Conservation (phyloP, 2,113 vertebrate species). For the Morone saxatilis region DNA sequence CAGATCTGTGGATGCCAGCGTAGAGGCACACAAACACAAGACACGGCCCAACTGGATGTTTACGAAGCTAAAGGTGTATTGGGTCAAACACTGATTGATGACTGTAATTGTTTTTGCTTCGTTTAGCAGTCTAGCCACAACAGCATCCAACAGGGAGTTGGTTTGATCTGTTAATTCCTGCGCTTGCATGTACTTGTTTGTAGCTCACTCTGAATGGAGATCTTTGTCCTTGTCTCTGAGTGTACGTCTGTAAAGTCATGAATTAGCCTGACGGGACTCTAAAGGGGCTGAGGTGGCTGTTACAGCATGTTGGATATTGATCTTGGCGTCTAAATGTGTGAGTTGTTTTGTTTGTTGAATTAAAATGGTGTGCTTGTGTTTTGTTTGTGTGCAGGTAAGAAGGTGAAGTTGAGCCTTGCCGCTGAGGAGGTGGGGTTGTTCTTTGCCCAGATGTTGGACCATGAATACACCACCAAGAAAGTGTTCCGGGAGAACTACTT, state of each 20-base stretch:
- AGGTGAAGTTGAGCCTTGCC: conserved; percentile 78
- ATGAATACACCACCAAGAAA: conserved; percentile 86
- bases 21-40: neutral
- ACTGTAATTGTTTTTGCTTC: conserved; percentile 57
- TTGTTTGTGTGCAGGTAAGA: conserved; percentile 72
- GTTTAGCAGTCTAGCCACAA: conserved; percentile 28
- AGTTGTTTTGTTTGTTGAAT: neutral
- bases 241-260: neutral
- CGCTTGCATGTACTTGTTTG: conserved; percentile 35
- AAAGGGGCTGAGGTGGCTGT: conserved; percentile 1
- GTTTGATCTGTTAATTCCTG: conserved; percentile 54
- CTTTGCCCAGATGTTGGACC: conserved; percentile 87
- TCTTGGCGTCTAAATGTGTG: neutral
- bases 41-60: neutral
- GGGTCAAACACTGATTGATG: conserved; percentile 62
- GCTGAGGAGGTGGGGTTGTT: conserved; percentile 85
- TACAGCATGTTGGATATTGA: conserved; percentile 2
- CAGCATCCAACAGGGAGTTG: conserved; percentile 4
- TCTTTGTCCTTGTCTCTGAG: conserved; percentile 52
- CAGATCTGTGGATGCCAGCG: neutral
- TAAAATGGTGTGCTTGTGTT: conserved; percentile 7
- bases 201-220: conserved; percentile 53
- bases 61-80: conserved; percentile 10
- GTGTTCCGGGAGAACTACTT: conserved; percentile 87
- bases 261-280: conserved; percentile 24